A percentile compares a stretch with the other conserved stretches of the same genome.
Evolutionary conservation across 2,797 vertebrate species (phyloP).

Genomic region (Esox lucius): DNA sequence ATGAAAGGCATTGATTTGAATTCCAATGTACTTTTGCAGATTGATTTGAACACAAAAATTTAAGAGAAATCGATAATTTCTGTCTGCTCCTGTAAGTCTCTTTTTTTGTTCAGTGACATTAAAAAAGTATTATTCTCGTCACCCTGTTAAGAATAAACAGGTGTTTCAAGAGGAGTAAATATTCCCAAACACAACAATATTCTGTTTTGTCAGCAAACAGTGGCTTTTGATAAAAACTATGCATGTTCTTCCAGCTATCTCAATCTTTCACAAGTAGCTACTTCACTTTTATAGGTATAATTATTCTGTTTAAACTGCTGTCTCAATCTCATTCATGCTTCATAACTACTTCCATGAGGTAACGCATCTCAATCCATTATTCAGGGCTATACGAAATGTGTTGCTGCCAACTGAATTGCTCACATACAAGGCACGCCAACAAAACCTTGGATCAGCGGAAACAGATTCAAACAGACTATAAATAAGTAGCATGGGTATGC

Average conservation of each 20-base stretch:
- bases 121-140: not conserved
- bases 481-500: slow-evolving; percentile 27
- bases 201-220: not conserved
- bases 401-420: not conserved
- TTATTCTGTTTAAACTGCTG: not conserved
- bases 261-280: not conserved
- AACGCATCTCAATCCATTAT: slow-evolving; percentile 3
- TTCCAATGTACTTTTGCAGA: slow-evolving; percentile 16
- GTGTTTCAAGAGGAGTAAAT: not conserved
- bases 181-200: not conserved
- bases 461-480: slow-evolving; percentile 26
- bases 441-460: slow-evolving; percentile 8
- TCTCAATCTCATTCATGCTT: not conserved
- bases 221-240: not conserved
- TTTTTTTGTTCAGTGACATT: not conserved
- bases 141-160: not conserved
- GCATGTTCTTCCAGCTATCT: not conserved
- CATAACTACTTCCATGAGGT: not conserved
- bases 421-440: not conserved
- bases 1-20: slow-evolving; percentile 35
- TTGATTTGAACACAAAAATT: not conserved
- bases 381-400: not conserved
- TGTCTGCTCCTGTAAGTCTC: not conserved
- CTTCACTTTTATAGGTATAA: not conserved
- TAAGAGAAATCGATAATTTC: not conserved